A percentile compares a stretch with the other conserved stretches of the same genome.
Evolutionary conservation across 1,140 invertebrate species (phyloP).

Genomic region (Leptinotarsa texana): DNA sequence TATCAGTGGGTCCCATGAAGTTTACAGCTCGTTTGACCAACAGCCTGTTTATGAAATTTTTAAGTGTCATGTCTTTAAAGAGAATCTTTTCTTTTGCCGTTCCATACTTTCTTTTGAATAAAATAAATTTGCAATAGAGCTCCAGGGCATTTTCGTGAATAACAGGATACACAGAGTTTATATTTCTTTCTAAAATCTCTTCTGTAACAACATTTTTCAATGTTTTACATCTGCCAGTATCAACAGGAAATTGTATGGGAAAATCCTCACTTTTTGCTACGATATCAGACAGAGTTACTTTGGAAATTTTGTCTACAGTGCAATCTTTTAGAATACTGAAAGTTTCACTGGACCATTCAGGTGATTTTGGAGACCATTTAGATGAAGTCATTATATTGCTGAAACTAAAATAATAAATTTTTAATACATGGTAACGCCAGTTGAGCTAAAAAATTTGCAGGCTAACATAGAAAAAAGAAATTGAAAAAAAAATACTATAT

Average conservation of each 20-base stretch:
- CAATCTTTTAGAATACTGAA: not conserved
- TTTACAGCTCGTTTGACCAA: conserved; percentile 61
- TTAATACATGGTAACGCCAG: too few species aligned
- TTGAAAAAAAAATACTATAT: too few species aligned
- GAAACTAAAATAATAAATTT: too few species aligned
- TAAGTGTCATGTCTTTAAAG: conserved; percentile 62
- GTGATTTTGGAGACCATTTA: conserved; percentile 31
- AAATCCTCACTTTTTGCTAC: conserved; percentile 57
- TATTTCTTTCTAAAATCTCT: conserved; percentile 53
- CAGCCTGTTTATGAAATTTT: conserved; percentile 62
- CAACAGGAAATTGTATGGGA: conserved; percentile 56
- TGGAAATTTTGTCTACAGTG: not conserved
- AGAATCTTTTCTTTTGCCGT: conserved; percentile 59
- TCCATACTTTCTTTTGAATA: conserved; percentile 59
- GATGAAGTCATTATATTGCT: conserved; percentile 9
- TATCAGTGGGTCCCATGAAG: conserved; percentile 60
- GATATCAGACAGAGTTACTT: conserved; percentile 49
- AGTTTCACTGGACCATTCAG: conserved; percentile 31
- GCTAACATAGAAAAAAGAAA: too few species aligned
- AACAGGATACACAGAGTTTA: conserved; percentile 58
- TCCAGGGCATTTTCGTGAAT: conserved; percentile 58
- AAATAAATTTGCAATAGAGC: conserved; percentile 56
- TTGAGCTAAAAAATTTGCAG: too few species aligned
- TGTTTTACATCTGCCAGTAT: conserved; percentile 52
- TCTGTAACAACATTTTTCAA: conserved; percentile 50